These are phyloP conservation scores for Grus americana DNA, from an alignment of 2,113 vertebrate genomes.

Conservation along the genomic window DNA sequence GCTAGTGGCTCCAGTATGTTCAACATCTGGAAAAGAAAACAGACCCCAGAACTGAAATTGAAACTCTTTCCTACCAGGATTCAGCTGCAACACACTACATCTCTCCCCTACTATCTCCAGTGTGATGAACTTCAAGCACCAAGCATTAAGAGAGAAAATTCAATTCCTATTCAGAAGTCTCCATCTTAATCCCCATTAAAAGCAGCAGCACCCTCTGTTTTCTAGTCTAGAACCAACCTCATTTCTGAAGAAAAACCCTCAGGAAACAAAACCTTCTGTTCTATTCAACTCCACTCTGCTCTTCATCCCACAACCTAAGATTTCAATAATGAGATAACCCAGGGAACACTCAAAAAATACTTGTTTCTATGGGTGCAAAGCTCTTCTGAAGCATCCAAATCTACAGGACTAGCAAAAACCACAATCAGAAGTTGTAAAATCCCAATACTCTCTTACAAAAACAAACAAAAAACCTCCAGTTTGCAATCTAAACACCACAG, in stretches of 20 bases:
- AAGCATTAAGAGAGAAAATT: not conserved
- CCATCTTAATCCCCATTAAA: not conserved
- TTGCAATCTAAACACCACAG: not conserved
- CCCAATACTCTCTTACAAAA: not conserved
- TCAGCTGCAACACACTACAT: not conserved
- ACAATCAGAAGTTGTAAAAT: not conserved
- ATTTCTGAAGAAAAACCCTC: not conserved
- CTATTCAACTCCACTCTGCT: not conserved
- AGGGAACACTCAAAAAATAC: not conserved
- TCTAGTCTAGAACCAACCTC: not conserved
- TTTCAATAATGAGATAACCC: not conserved
- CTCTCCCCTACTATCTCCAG: not conserved
- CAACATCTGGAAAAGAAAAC: slow-evolving; percentile 83
- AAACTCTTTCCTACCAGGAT: not conserved
- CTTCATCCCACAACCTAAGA: not conserved
- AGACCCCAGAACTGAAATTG: not conserved
- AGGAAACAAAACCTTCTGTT: not conserved
- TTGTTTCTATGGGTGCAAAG: not conserved
- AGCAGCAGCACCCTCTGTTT: not conserved
- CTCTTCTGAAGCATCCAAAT: not conserved
- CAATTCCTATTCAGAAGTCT: not conserved
- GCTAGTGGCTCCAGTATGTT: slow-evolving; percentile 96
- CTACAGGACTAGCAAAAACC: not conserved
- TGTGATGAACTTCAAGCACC: not conserved
- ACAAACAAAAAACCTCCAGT: not conserved